Evolutionary conservation across 1,140 invertebrate species (phyloP), one percentile per base, ranked within the genome.

Genomic region (Drosophila melanogaster): DNA sequence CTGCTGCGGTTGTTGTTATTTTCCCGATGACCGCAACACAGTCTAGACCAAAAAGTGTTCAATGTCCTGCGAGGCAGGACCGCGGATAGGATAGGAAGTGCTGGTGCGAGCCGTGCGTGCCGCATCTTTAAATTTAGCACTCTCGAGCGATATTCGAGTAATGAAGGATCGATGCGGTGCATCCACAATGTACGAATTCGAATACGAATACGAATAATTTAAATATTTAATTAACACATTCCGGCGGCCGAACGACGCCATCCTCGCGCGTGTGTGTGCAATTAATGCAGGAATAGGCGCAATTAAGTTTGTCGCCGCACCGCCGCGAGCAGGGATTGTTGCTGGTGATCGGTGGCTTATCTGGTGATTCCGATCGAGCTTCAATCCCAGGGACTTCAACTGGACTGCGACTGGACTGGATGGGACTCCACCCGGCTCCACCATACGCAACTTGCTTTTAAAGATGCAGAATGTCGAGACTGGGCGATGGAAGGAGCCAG

Each of bases 161-260:
- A 73, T 62, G 79, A 64, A 72, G 69, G 70, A 75, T 62, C 50
- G 41, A 41, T 35, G 35, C 55, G 51, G 40, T 30, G 30, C 7
- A 8, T 30, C 30, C 30, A 17, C 62, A 60, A 37, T 44, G 56
- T 60, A 40, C 57, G 50, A 62, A 58, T 60, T 12, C 49, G 49
- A 38, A 41, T 40, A 22, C 54, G 56, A 89, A 89, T 79, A 22
- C 59, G 56, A 89, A 89, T 79, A 89, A 87, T 87, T 89, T 89
- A 84, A 87, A 84, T 83, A 87, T 89, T 87, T 87, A 87, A 87
- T 87, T 89, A 87, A 87, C 84, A 87, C 84, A 89, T 87, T 89
- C 84, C 84, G 67, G 40, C 66, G 72, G 51, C 51, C 49, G 43
- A 53, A n/a, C 22, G 43, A 77, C 74, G 81, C 84, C 80, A 71